Percentiles rank a stretch among this genome's conserved stretches.
phyloP scores from a whole-genome alignment of 2,113 vertebrate species.

The Odocoileus hemionus region DNA sequence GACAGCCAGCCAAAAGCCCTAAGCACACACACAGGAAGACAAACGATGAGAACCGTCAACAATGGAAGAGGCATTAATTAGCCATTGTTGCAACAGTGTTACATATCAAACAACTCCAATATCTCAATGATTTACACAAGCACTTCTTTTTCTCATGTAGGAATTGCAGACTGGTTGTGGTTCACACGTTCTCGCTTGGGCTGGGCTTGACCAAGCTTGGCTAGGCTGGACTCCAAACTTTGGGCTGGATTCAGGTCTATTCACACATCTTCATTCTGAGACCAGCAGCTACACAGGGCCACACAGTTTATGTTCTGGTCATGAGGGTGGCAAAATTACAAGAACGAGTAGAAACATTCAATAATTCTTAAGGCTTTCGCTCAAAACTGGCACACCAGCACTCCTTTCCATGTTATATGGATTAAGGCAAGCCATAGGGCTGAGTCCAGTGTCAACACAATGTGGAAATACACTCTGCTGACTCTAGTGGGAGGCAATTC shows the following conservation, averaged over 20 bases:
- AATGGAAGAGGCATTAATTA: background rate
- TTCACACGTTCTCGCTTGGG: background rate
- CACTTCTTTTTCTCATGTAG: background rate
- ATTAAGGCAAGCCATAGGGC: background rate
- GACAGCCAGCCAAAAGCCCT: constrained; percentile 6
- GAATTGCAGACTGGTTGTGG: background rate
- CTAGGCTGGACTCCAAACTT: constrained; percentile 18
- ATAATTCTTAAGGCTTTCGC: background rate
- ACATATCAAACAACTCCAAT: background rate
- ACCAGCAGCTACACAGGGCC: background rate
- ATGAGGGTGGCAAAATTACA: background rate
- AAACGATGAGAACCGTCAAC: background rate
- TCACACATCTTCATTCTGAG: background rate
- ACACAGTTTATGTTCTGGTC: background rate
- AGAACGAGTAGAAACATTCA: background rate
- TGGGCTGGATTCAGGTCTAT: background rate
- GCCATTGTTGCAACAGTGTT: background rate
- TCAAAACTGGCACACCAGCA: background rate
- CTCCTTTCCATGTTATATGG: background rate
- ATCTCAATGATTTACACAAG: background rate
- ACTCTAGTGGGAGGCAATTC: background rate
- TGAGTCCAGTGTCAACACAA: background rate
- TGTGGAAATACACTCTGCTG: background rate
- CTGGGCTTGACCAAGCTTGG: background rate
- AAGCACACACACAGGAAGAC: background rate